Base-by-base conservation (phyloP, 2,113 vertebrate species). In the Chlorodrepanis virens region DNA sequence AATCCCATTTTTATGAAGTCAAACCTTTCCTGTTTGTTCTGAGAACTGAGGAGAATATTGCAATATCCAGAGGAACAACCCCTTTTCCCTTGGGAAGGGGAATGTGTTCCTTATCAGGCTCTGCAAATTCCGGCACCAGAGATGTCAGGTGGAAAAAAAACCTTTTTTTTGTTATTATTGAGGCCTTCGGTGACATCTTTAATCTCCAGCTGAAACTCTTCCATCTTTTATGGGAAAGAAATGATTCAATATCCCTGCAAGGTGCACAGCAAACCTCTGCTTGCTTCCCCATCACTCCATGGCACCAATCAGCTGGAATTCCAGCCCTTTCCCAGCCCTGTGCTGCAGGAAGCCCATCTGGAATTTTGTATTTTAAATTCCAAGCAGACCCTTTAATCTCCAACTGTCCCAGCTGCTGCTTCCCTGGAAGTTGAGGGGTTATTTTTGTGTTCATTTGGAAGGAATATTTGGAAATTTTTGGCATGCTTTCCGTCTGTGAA, bases 11-110 rank as follows among this genome's bases (percentile, higher is more conserved):
- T 49, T 12, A 8, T n/a, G 3, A 75, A 25, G 22, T 39, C 54
- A 31, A n/a, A 35, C 8, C 4, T 9, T 15, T 40, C 14, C 6
- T n/a, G 25, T 10, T 44, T 1, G 1, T 23, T 61, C 22, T 1
- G 6, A 19, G 27, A 37, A 31, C 4, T 33, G 40, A 23, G 33
- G n/a, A 50, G 49, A 50, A 35, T 21, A 33, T 64, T 45, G 49
- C 25, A 19, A 5, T 37, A 7, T 28, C 4, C 33, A 47, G 59
- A 47, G 27, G 35, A 56, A 5, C 27, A 74, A 35, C 45, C 14
- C 12, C 1, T 44, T 82, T 77, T 52, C 52, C 45, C 7, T 28
- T 29, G 57, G 24, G 29, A 56, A 47, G 25, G 33, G 5, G 37
- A 56, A 39, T 9, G 9, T 39, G 16, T 59, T 49, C 50, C 22